Evolutionary conservation across 2,797 vertebrate genomes (phyloP).

Genomic region (Acanthurus lineatus): DNA sequence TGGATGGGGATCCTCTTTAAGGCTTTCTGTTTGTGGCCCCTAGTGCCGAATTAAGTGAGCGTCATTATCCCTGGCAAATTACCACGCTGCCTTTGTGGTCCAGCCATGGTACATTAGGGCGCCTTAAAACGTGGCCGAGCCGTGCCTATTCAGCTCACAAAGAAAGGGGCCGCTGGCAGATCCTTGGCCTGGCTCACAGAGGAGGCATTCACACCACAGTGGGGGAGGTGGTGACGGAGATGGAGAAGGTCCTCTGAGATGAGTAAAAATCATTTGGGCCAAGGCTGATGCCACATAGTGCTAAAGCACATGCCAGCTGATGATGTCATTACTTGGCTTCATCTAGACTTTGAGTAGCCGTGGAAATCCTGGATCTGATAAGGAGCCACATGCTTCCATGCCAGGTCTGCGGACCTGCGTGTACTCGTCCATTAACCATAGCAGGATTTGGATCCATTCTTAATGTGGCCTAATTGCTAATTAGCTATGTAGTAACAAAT

Average conservation of each 20-base stretch:
- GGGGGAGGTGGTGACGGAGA: slow-evolving; percentile 52
- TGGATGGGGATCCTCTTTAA: slow-evolving; percentile 66
- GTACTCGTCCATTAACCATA: background rate
- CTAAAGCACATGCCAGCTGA: slow-evolving; percentile 42
- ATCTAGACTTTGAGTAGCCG: background rate
- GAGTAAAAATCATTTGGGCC: slow-evolving; percentile 58
- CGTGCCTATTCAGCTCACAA: slow-evolving; percentile 89
- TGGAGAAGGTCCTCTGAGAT: slow-evolving; percentile 66
- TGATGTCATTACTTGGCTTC: slow-evolving; percentile 60
- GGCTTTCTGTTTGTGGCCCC: slow-evolving; percentile 84
- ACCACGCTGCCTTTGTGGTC: slow-evolving; percentile 86
- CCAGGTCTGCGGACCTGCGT: slow-evolving; percentile 13
- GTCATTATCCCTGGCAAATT: slow-evolving; percentile 91
- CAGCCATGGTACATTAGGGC: slow-evolving; percentile 89
- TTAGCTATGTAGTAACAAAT: slow-evolving; percentile 31
- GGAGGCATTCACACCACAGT: slow-evolving; percentile 86
- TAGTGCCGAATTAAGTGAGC: slow-evolving; percentile 83
- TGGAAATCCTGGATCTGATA: slow-evolving; percentile 32
- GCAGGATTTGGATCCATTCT: slow-evolving; percentile 6
- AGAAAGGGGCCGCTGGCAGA: slow-evolving; percentile 88
- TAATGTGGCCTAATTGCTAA: slow-evolving; percentile 37
- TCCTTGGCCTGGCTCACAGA: slow-evolving; percentile 90
- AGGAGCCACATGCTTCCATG: slow-evolving; percentile 26
- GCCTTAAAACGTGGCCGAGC: slow-evolving; percentile 86
- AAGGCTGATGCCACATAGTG: slow-evolving; percentile 28